Percentiles rank a stretch among this genome's conserved stretches.
phyloP scores from a whole-genome alignment of 2,113 vertebrate genomes.

The Raja brachyura region DNA sequence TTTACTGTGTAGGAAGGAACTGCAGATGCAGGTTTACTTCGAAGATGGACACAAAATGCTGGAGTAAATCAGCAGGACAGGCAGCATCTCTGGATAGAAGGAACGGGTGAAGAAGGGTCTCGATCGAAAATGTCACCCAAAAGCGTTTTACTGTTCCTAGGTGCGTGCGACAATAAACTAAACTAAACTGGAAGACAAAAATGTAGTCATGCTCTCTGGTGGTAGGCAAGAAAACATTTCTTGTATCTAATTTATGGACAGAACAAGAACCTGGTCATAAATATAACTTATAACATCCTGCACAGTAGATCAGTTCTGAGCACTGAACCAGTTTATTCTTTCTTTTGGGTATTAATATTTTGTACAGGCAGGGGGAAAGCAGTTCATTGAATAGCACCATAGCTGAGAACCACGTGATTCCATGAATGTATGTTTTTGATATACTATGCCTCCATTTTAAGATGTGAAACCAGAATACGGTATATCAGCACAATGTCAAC shows the following conservation, averaged over 20 bases:
- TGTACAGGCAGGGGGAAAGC: background rate
- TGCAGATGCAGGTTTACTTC: too few species aligned
- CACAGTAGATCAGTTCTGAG: background rate
- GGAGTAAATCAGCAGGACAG: too few species aligned
- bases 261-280: background rate
- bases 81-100: too few species aligned
- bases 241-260: background rate
- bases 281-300: too few species aligned
- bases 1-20: too few species aligned
- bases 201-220: background rate
- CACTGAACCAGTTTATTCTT: background rate
- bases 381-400: background rate
- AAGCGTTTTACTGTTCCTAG: too few species aligned
- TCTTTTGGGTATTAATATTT: background rate
- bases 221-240: background rate
- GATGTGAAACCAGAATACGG: background rate
- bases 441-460: background rate
- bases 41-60: too few species aligned
- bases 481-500: background rate
- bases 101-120: too few species aligned
- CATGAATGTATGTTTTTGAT: background rate
- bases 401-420: background rate
- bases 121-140: too few species aligned
- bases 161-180: too few species aligned
- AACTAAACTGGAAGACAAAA: background rate